Percentiles rank a stretch among this genome's conserved stretches.
These are phyloP conservation scores for Martes martes DNA, from an alignment of 2,113 vertebrate genomes.

Conservation along the genomic window DNA sequence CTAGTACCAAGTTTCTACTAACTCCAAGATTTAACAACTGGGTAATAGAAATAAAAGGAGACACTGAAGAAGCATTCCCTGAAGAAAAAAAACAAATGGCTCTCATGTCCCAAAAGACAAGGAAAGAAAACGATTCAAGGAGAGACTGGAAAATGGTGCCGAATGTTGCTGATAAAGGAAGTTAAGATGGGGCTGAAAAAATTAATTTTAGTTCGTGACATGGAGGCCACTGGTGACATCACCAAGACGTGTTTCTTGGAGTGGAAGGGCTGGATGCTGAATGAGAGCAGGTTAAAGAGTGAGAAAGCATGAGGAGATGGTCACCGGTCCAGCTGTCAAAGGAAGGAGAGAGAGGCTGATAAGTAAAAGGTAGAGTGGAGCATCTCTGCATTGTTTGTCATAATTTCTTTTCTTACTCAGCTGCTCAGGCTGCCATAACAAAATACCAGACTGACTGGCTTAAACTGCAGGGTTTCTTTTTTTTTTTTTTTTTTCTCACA, in stretches of 20 bases:
- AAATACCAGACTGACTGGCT: not conserved
- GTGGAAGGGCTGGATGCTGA: not conserved
- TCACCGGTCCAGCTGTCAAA: not conserved
- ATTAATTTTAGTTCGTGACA: not conserved
- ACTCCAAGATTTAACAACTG: conserved; percentile 16
- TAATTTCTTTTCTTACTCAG: not conserved
- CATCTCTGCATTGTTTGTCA: not conserved
- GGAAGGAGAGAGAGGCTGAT: not conserved
- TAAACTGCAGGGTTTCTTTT: not conserved
- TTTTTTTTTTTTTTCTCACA: not conserved
- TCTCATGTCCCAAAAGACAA: not conserved
- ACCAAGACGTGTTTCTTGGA: not conserved
- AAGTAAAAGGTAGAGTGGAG: not conserved
- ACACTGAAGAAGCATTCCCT: not conserved
- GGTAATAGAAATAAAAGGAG: conserved; percentile 17
- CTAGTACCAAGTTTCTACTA: not conserved
- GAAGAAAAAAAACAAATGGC: not conserved
- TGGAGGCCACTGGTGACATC: not conserved
- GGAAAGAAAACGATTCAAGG: not conserved
- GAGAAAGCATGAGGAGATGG: not conserved
- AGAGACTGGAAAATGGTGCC: not conserved
- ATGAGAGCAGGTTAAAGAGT: no score
- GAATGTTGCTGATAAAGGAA: not conserved
- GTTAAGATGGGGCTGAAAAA: not conserved
- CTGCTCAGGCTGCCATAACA: not conserved